Conservation (phyloP, 2,113 vertebrate genomes). For the Ardeotis arabs region DNA sequence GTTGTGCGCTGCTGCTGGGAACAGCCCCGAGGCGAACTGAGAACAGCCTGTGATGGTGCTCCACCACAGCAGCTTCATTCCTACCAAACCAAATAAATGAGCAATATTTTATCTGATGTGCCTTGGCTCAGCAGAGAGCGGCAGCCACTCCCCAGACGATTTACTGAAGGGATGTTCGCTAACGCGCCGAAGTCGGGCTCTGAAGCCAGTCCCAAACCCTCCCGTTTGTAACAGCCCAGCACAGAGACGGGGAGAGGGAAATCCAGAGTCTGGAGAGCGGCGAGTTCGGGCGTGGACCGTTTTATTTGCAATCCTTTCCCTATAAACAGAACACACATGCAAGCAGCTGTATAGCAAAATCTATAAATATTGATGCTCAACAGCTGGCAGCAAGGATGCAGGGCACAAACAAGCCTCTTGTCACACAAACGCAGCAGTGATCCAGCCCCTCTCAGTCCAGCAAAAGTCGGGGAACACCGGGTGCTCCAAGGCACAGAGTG, state of each 20-base stretch:
- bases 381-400: neutral
- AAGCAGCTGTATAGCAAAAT: neutral
- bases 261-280: neutral
- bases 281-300: neutral
- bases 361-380: neutral
- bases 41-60: slow-evolving; percentile 53
- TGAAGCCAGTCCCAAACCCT: neutral
- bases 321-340: neutral
- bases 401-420: neutral
- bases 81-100: slow-evolving; percentile 42
- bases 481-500: accelerated
- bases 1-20: slow-evolving; percentile 26
- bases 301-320: neutral
- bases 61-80: slow-evolving; percentile 48
- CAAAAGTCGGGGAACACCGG: accelerated
- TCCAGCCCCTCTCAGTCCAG: neutral
- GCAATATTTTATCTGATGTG: slow-evolving; percentile 39
- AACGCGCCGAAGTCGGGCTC: neutral
- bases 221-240: neutral
- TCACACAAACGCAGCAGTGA: neutral
- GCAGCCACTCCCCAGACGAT: slow-evolving; percentile 55
- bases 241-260: neutral
- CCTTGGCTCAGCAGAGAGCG: slow-evolving; percentile 23
- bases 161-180: slow-evolving; percentile 29
- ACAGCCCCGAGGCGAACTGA: slow-evolving; percentile 61